Evolutionary conservation across 2,113 vertebrate genomes (phyloP).

Genomic region (Paramisgurnus dabryanus): DNA sequence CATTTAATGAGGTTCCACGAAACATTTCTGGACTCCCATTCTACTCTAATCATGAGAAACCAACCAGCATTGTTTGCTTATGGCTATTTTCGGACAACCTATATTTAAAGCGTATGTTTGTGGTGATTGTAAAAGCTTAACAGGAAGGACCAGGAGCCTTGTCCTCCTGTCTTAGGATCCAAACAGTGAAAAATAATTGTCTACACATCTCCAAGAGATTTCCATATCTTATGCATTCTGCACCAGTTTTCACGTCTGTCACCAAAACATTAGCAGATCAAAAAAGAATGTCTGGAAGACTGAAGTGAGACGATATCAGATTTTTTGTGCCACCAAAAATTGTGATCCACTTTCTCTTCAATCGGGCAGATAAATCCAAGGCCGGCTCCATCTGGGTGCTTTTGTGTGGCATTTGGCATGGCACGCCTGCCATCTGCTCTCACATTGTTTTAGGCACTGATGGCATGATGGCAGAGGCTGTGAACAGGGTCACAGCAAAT

Average conservation of each 20-base stretch:
- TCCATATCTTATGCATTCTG: slow-evolving; percentile 11
- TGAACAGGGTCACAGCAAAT: slow-evolving; percentile 22
- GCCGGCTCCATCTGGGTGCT: slow-evolving; percentile 41
- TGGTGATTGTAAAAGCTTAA: slow-evolving; percentile 19
- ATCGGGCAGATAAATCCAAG: slow-evolving; percentile 32
- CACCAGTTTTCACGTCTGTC: slow-evolving; percentile 1
- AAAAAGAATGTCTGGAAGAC: slow-evolving; percentile 4
- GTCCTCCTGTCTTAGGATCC: slow-evolving; percentile 30
- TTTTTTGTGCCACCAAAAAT: slow-evolving; percentile 9
- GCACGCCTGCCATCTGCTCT: slow-evolving; percentile 52
- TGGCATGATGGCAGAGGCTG: slow-evolving; percentile 36
- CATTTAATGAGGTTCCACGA: slow-evolving; percentile 17
- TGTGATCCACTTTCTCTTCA: slow-evolving; percentile 15
- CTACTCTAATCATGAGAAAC: no score
- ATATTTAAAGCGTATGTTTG: slow-evolving; percentile 53
- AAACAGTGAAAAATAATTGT: slow-evolving; percentile 15
- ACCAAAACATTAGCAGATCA: slow-evolving; percentile 12
- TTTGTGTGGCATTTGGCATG: slow-evolving; percentile 55
- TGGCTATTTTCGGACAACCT: slow-evolving; percentile 44
- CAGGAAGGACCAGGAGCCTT: slow-evolving; percentile 20
- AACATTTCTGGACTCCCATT: not conserved
- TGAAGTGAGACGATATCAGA: not conserved
- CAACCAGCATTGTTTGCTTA: no score
- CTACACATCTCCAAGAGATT: not conserved
- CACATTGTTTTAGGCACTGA: slow-evolving; percentile 49